phyloP scores from a whole-genome alignment of 1,140 invertebrate genomes.

The Teleopsis dalmanni region DNA sequence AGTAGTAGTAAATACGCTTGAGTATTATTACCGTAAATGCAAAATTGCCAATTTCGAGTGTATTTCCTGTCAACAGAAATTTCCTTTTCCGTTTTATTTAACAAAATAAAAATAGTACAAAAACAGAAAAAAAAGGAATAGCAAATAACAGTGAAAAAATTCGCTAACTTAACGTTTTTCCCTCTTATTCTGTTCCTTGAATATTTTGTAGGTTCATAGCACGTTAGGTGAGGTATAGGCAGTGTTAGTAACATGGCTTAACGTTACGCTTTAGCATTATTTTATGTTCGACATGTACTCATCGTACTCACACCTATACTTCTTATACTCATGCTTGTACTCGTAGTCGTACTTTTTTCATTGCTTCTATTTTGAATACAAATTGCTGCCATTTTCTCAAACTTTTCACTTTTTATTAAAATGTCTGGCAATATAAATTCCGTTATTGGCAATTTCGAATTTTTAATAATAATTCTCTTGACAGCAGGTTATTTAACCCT shows the following conservation, averaged over 20 bases:
- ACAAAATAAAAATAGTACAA: no score
- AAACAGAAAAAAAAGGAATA: not conserved
- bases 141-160: constrained; percentile 6
- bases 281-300: no score
- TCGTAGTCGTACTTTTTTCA: not conserved
- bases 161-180: no score
- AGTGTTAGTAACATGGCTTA: no score
- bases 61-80: constrained; percentile 45
- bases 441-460: constrained; percentile 32
- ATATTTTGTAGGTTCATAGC: no score
- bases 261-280: no score
- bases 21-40: constrained; percentile 46
- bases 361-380: not conserved
- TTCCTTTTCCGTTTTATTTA: constrained; percentile 15
- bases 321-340: not conserved
- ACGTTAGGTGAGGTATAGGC: no score
- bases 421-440: constrained; percentile 43
- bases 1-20: constrained; percentile 30
- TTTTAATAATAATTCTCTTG: not conserved
- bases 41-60: constrained; percentile 46
- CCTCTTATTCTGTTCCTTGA: no score
- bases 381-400: not conserved
- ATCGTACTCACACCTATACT: not conserved
- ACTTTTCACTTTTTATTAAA: not conserved
- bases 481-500: no score